These are phyloP conservation scores for Gambelia wislizenii DNA, from an alignment of 2,797 vertebrate species.

Conservation along the genomic window DNA sequence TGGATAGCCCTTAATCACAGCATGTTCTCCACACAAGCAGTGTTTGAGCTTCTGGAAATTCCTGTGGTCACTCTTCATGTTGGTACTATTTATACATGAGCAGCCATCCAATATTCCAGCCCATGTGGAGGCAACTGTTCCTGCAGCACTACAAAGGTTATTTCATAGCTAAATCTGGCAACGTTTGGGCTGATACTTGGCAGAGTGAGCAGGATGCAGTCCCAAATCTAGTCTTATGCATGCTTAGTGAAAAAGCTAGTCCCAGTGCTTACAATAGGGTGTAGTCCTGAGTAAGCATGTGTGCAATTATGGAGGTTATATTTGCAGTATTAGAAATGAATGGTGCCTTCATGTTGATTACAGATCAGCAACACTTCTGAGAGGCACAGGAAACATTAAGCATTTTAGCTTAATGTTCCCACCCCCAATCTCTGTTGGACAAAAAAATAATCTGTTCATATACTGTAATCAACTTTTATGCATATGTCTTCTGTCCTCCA, in stretches of 20 bases:
- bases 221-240: not conserved
- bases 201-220: not conserved
- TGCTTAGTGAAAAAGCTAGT: not conserved
- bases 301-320: not conserved
- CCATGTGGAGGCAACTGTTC: not conserved
- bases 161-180: not conserved
- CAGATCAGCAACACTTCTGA: not conserved
- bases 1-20: not conserved
- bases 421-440: not conserved
- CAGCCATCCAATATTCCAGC: not conserved
- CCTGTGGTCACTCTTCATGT: not conserved
- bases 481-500: not conserved
- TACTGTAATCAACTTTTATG: not conserved
- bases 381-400: not conserved
- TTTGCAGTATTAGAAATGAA: too few species aligned
- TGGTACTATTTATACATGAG: not conserved
- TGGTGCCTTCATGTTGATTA: not conserved
- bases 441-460: not conserved
- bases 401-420: not conserved
- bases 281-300: not conserved
- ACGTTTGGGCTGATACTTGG: not conserved
- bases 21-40: not conserved
- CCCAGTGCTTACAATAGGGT: not conserved
- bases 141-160: not conserved
- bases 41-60: not conserved